Conservation (phyloP, 2,797 vertebrate species). For the Halcyon badia region DNA sequence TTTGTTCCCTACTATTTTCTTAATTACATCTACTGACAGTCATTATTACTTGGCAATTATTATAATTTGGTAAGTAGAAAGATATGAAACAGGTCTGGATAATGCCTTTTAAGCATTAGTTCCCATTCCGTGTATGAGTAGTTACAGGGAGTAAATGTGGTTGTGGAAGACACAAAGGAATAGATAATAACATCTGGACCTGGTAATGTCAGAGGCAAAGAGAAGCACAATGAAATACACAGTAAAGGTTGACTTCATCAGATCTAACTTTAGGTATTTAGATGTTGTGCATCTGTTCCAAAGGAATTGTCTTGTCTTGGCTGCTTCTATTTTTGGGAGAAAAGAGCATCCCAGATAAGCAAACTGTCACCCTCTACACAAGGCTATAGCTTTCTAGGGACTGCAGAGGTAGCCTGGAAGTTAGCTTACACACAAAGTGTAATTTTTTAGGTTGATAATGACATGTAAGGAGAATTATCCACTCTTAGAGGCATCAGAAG, state of each 20-base stretch:
- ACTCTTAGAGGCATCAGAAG: neutral
- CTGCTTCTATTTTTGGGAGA: neutral
- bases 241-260: neutral
- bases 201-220: neutral
- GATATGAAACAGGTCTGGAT: neutral
- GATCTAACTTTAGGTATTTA: neutral
- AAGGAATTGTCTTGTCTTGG: neutral
- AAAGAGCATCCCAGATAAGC: neutral
- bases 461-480: neutral
- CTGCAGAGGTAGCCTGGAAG: neutral
- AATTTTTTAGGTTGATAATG: neutral
- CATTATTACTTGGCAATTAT: neutral
- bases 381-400: neutral
- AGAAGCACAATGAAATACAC: neutral
- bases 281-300: neutral
- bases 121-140: neutral
- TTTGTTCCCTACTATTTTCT: neutral
- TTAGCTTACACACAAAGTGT: neutral
- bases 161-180: neutral
- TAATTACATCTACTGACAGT: neutral
- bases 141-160: neutral
- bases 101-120: neutral
- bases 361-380: neutral
- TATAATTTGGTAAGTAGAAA: neutral
- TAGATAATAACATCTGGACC: neutral